These are phyloP conservation scores for Oryzias javanicus DNA, from an alignment of 2,113 vertebrate species.

Conservation along the genomic window DNA sequence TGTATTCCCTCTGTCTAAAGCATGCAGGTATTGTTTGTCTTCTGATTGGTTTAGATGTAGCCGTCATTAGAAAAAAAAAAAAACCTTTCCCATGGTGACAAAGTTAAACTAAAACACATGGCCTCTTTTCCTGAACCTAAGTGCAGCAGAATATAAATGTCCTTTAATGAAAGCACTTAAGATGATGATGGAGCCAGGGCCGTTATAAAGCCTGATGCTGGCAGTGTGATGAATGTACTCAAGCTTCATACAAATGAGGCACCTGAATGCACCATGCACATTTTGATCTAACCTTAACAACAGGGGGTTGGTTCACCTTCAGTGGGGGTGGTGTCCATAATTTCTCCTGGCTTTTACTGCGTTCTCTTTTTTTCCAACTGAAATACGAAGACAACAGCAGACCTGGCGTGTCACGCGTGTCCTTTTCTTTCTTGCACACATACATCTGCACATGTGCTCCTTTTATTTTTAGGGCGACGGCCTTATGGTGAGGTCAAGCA, in stretches of 20 bases:
- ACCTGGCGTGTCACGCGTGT: constrained; percentile 45
- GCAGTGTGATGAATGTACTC: constrained; percentile 36
- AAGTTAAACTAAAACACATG: constrained; percentile 47
- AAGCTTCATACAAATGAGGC: constrained; percentile 28
- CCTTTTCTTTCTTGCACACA: constrained; percentile 8
- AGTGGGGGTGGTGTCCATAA: not conserved
- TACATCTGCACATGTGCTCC: constrained; percentile 38
- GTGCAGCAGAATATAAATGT: constrained; percentile 43
- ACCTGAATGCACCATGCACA: constrained; percentile 9
- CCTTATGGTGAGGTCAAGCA: constrained; percentile 47
- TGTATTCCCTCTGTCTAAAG: too few relatives aligned
- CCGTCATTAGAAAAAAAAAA: not conserved
- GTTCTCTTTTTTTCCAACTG: constrained; percentile 14
- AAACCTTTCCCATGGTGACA: constrained; percentile 47
- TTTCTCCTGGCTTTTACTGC: not conserved
- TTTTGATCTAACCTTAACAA: constrained; percentile 22
- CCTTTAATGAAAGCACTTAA: constrained; percentile 59
- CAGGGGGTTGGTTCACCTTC: constrained; percentile 25
- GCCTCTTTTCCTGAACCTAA: constrained; percentile 20
- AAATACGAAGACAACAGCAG: constrained; percentile 12
- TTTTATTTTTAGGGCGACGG: constrained; percentile 73
- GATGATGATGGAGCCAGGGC: constrained; percentile 48
- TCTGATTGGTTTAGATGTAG: not conserved
- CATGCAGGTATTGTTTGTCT: too few relatives aligned
- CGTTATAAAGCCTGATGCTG: constrained; percentile 39